These are phyloP conservation scores for Therioaphis trifolii DNA, from an alignment of 2,888 invertebrate genomes.

Conservation along the genomic window DNA sequence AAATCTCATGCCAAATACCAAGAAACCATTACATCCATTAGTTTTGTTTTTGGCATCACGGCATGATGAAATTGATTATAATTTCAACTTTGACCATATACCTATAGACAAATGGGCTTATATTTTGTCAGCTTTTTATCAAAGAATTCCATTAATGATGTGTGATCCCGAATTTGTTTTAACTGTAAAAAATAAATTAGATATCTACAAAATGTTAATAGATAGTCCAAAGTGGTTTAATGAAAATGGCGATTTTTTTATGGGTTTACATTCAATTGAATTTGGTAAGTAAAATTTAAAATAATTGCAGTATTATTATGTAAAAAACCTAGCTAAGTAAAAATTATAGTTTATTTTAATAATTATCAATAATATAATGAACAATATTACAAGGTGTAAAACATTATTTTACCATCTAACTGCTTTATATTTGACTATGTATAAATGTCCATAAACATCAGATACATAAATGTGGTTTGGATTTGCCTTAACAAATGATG, in stretches of 20 bases:
- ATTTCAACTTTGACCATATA: slow-evolving; percentile 30
- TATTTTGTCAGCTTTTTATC: slow-evolving; percentile 53
- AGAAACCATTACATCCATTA: slow-evolving; percentile 45
- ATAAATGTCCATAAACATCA: slow-evolving; percentile 63
- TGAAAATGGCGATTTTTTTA: slow-evolving; percentile 44
- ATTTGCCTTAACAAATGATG: slow-evolving; percentile 63
- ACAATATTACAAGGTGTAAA: background rate
- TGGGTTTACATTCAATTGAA: slow-evolving; percentile 39
- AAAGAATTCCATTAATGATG: slow-evolving; percentile 1
- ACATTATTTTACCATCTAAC: slow-evolving; percentile 42
- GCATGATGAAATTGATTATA: slow-evolving; percentile 2
- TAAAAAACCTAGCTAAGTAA: background rate
- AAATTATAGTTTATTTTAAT: background rate
- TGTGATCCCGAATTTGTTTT: slow-evolving; percentile 10
- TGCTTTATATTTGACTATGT: slow-evolving; percentile 64
- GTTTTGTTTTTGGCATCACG: slow-evolving; percentile 43
- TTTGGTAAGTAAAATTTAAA: slow-evolving; percentile 41
- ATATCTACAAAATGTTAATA: slow-evolving; percentile 32
- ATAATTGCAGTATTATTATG: too few relatives aligned
- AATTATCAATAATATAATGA: background rate
- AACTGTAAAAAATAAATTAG: slow-evolving; percentile 39
- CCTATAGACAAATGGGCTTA: slow-evolving; percentile 41
- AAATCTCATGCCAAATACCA: background rate
- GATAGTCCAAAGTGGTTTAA: slow-evolving; percentile 45
- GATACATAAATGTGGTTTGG: slow-evolving; percentile 64